phyloP scores from a whole-genome alignment of 2,888 invertebrate species.

The Caenorhabditis wallacei region DNA sequence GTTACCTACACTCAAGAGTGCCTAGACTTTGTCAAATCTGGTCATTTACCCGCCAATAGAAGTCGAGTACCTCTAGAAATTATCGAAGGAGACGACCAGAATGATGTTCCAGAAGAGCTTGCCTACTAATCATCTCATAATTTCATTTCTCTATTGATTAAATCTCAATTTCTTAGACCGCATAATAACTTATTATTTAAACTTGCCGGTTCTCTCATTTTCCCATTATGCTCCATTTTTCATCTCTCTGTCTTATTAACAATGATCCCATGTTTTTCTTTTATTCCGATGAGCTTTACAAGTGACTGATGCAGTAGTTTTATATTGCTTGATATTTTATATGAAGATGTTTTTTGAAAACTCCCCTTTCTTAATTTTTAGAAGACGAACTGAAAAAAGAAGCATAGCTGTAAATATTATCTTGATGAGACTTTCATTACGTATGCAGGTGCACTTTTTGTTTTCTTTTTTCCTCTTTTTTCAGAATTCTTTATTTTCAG shows the following conservation, averaged over 20 bases:
- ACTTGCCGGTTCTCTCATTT: constrained; percentile 40
- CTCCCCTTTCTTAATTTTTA: not conserved
- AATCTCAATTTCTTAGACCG: not conserved
- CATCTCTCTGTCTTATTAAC: not conserved
- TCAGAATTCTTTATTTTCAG: constrained; percentile 23
- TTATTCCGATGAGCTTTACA: constrained; percentile 37
- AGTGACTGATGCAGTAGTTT: not conserved
- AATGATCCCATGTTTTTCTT: constrained; percentile 42
- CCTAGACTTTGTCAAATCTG: constrained; percentile 64
- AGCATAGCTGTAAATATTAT: constrained; percentile 51
- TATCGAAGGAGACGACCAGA: constrained; percentile 6
- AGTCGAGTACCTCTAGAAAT: constrained; percentile 62
- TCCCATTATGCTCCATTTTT: not conserved
- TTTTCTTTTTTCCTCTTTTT: constrained; percentile 18
- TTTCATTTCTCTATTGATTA: not conserved
- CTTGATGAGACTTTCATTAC: constrained; percentile 26
- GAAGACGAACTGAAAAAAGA: not conserved
- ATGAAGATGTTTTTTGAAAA: not conserved
- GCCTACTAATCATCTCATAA: constrained; percentile 30
- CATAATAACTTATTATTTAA: constrained; percentile 40
- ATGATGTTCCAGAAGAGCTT: constrained; percentile 60
- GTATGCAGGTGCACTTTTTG: constrained; percentile 33
- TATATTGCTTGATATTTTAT: constrained; percentile 10
- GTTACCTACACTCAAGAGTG: constrained; percentile 82
- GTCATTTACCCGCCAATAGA: constrained; percentile 54